A percentile compares a stretch with the other conserved stretches of the same genome.
Conservation (phyloP, 2,113 vertebrate genomes). For the Ochotona princeps region DNA sequence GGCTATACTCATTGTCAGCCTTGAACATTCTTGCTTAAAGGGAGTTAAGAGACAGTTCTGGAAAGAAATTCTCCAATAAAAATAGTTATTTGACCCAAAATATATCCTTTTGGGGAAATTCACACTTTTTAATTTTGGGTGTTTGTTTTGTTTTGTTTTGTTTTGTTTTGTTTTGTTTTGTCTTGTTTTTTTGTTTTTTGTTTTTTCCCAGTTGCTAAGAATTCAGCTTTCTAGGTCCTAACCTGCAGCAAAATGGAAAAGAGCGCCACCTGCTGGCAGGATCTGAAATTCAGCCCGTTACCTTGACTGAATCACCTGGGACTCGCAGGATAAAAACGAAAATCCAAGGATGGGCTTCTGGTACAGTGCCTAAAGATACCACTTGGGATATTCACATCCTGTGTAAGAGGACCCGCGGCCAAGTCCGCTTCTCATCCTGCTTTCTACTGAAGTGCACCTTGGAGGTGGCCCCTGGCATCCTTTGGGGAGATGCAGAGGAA, state of each 20-base stretch:
- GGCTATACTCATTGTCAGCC: not conserved
- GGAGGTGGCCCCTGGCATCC: no score
- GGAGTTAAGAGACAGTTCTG: not conserved
- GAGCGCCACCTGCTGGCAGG: conserved; percentile 49
- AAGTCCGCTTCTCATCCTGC: no score
- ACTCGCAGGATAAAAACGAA: not conserved
- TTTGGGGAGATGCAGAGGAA: no score
- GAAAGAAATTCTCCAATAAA: not conserved
- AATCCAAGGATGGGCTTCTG: no score
- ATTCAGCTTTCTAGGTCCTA: not conserved
- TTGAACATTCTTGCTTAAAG: not conserved
- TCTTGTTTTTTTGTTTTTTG: no score
- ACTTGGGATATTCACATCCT: no score
- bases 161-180: not conserved
- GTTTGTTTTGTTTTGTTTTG: not conserved
- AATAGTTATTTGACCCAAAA: not conserved
- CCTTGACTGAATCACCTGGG: not conserved
- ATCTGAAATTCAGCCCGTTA: not conserved
- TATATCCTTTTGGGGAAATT: not conserved
- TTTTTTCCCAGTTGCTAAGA: no score
- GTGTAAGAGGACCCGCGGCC: no score
- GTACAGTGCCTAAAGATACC: no score
- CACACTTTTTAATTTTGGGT: not conserved
- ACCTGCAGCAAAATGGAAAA: not conserved
- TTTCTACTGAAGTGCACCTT: no score